These are phyloP conservation scores for Mormoops blainvillei DNA, from an alignment of 2,113 vertebrate species.

Conservation along the genomic window DNA sequence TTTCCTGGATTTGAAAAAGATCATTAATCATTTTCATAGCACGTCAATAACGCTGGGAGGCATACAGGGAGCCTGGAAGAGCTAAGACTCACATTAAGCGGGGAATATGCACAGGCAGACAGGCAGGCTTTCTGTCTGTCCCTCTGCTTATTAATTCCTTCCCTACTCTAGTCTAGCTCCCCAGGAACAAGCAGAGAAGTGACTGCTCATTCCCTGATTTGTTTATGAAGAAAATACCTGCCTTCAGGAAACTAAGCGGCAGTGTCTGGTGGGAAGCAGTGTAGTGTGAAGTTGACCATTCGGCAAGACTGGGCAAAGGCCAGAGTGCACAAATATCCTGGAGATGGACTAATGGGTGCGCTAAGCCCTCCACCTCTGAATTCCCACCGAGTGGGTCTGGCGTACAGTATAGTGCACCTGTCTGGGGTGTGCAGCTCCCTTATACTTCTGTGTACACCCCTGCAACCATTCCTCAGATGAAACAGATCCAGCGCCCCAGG, in stretches of 20 bases:
- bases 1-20: conserved; percentile 35
- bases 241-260: neutral
- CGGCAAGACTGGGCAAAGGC: neutral
- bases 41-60: neutral
- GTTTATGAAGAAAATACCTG: neutral
- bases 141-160: neutral
- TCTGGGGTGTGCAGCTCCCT: neutral
- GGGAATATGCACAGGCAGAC: neutral
- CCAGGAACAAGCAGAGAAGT: neutral
- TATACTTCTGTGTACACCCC: neutral
- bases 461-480: neutral
- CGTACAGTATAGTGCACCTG: neutral
- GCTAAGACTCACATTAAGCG: neutral
- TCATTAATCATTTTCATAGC: conserved; percentile 40
- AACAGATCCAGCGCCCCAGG: neutral
- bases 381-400: neutral
- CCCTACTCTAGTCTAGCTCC: neutral
- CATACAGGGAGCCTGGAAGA: neutral
- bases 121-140: neutral
- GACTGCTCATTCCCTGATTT: neutral
- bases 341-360: neutral
- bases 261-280: neutral
- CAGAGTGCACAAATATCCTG: neutral
- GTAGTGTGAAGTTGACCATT: neutral
- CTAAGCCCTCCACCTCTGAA: neutral